Evolutionary conservation across 2,113 vertebrate species (phyloP).

Genomic region (Charadrius vociferus): DNA sequence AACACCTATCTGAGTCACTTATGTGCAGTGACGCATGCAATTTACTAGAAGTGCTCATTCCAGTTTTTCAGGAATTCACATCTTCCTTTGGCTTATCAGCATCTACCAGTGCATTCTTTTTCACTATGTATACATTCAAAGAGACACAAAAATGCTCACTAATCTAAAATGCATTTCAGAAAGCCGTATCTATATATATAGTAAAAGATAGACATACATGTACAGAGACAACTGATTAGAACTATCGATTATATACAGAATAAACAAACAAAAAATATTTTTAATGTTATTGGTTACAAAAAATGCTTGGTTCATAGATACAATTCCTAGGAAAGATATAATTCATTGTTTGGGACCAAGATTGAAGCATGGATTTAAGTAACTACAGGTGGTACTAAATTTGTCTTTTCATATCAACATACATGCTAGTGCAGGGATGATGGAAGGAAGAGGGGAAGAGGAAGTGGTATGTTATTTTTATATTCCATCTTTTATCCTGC

Average conservation of each 20-base stretch:
- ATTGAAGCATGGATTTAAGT: background rate
- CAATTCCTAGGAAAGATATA: background rate
- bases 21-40: background rate
- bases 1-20: background rate
- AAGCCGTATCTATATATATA: background rate
- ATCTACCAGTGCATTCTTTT: background rate
- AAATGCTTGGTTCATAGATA: background rate
- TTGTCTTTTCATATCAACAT: background rate
- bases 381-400: background rate
- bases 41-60: background rate
- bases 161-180: background rate
- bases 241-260: background rate
- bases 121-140: background rate
- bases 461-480: background rate
- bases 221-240: background rate
- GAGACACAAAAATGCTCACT: background rate
- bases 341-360: background rate
- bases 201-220: background rate
- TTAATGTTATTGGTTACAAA: background rate
- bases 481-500: background rate
- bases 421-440: fast-evolving
- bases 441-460: background rate
- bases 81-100: background rate
- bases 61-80: constrained; percentile 25
- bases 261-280: background rate